Evolutionary conservation across 2,797 vertebrate species (phyloP).

Genomic region (Apogon talboti): DNA sequence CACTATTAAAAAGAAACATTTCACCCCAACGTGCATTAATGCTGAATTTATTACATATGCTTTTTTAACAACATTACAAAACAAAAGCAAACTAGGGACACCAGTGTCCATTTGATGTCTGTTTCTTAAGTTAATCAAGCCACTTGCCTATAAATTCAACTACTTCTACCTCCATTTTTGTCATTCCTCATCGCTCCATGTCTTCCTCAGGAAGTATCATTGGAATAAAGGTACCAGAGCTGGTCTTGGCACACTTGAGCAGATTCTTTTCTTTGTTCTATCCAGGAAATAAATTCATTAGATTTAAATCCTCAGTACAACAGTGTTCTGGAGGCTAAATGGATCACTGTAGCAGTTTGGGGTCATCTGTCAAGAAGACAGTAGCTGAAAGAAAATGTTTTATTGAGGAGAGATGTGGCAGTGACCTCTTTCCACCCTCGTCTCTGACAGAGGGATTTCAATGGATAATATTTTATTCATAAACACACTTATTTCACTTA

Average conservation of each 20-base stretch:
- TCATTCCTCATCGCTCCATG: conserved; percentile 19
- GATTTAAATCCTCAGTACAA: neutral
- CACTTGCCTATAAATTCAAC: conserved; percentile 14
- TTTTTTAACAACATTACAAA: conserved; percentile 31
- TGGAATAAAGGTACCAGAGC: conserved; percentile 2
- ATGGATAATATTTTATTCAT: conserved; percentile 1
- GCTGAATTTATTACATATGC: conserved; percentile 41
- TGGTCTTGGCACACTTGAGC: conserved; percentile 14
- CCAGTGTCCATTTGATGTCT: conserved; percentile 8
- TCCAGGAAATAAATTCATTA: conserved; percentile 9
- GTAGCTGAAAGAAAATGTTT: neutral
- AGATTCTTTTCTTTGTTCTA: neutral
- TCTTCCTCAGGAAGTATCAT: conserved; percentile 5
- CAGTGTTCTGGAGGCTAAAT: conserved; percentile 10
- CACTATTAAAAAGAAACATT: conserved; percentile 22
- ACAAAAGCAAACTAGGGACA: conserved; percentile 30
- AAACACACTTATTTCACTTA: neutral
- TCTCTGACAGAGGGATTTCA: neutral
- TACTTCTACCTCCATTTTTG: conserved; percentile 35
- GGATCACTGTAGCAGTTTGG: conserved; percentile 6
- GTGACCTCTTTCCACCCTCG: neutral
- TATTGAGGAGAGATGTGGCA: conserved; percentile 3
- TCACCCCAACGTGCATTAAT: conserved; percentile 33
- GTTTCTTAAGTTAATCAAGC: conserved; percentile 23
- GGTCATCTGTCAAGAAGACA: conserved; percentile 1